Conservation (phyloP, 1,140 invertebrate genomes). For the Planococcus citri region DNA sequence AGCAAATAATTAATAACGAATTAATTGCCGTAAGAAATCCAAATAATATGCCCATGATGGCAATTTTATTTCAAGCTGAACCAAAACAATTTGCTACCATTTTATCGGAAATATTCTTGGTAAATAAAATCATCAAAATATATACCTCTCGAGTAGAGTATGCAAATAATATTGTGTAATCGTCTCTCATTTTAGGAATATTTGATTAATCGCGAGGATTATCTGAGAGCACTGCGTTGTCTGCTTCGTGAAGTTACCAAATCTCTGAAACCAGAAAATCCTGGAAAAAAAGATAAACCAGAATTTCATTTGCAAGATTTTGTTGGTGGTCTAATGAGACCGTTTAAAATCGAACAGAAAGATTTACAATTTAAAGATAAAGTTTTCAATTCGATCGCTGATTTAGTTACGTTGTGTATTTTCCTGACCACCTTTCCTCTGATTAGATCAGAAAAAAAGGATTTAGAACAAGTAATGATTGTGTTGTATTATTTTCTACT, state of each 20-base stretch:
- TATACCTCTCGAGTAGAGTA: background rate
- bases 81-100: constrained; percentile 60
- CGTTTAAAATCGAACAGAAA: constrained; percentile 42
- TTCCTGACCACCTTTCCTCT: constrained; percentile 57
- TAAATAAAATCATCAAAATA: constrained; percentile 29
- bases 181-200: constrained; percentile 49
- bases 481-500: constrained; percentile 13
- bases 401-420: constrained; percentile 73
- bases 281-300: no score
- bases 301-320: constrained; percentile 63
- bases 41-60: constrained; percentile 82
- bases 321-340: constrained; percentile 53
- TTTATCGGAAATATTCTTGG: constrained; percentile 64
- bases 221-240: constrained; percentile 66
- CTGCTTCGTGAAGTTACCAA: constrained; percentile 71
- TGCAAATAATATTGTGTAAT: background rate
- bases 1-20: constrained; percentile 90
- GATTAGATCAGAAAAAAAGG: constrained; percentile 51
- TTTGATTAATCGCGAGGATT: constrained; percentile 78
- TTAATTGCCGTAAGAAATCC: constrained; percentile 79
- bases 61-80: constrained; percentile 70
- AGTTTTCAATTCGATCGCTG: constrained; percentile 67
- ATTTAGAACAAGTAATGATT: constrained; percentile 32
- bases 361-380: constrained; percentile 63
- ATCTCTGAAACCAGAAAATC: constrained; percentile 56